Base-by-base conservation (phyloP, 1,140 invertebrate species). In the Cylas formicarius region DNA sequence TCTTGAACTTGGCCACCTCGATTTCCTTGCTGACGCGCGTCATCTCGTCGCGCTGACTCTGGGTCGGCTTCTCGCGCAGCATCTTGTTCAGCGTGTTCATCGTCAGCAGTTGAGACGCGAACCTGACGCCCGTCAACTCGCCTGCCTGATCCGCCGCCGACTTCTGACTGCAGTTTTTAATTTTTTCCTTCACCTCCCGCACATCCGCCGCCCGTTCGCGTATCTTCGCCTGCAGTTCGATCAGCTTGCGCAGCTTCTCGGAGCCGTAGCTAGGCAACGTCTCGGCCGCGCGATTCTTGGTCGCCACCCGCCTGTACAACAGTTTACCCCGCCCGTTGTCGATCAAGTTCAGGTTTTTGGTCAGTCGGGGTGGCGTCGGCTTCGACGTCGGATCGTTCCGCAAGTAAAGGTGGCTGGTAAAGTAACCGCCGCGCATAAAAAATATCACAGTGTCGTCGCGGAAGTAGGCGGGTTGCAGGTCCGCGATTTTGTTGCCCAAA, bases 351-450 rank as follows among this genome's bases (percentile, higher is more conserved):
- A 63, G 36, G 29, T 59, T 33, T 27, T 61, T 54, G 14, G 61
- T 44, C 45, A 62, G 64, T n/a, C n/a, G n/a, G n/a, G n/a, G n/a
- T 13, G 58, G 58, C 31, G 60, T 31, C n/a, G 53, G 47, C 41
- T 54, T 57, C 7, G 43, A 32, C 10, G 57, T 17, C n/a, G n/a
- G n/a, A 34, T 64, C 60, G 10, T 48, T 55, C 34, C 57, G 53
- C 20, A 72, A 51, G 34, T 61, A 61, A 33, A 65, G 50, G 11
- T 59, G 50, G 45, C 65, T 63, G 31, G 80, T 80, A 65, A 92
- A 95, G 56, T 79, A 89, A 10, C 89, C 88, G 32, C 87, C 88
- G 50, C 83, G 82, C 72, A 92, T 80, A 66, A 87, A 81, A 67
- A 94, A 90, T 54, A 94, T 78, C 36, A 95, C 65, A 38, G 87